Evolutionary conservation across 2,113 vertebrate species (phyloP).

Genomic region (Nannobrachium achirus): DNA sequence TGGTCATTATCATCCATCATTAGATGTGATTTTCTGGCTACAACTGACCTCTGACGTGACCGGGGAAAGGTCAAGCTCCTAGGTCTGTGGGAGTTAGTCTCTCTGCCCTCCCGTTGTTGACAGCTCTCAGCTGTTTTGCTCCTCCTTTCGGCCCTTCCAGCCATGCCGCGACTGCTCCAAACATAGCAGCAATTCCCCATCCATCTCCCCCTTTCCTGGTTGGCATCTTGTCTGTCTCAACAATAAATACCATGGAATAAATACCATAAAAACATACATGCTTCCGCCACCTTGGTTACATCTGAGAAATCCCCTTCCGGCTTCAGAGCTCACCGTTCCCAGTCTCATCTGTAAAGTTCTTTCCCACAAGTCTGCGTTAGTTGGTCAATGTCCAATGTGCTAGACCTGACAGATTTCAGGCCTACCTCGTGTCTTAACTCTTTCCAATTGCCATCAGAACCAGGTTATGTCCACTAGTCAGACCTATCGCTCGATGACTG

Average conservation of each 20-base stretch:
- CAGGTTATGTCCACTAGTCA: conserved; percentile 10
- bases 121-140: conserved; percentile 60
- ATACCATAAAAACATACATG: conserved; percentile 60
- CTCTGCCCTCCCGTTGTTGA: conserved; percentile 10
- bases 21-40: conserved; percentile 33
- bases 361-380: conserved; percentile 29
- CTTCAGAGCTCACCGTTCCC: conserved; percentile 1
- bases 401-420: conserved; percentile 14
- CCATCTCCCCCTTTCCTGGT: conserved; percentile 18
- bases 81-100: conserved; percentile 21
- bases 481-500: conserved; percentile 2
- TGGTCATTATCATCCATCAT: conserved; percentile 38
- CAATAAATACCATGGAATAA: conserved; percentile 77
- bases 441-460: conserved; percentile 4
- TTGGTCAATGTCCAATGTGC: conserved; percentile 18
- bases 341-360: conserved; percentile 28
- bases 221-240: conserved; percentile 48
- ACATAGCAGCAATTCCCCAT: conserved; percentile 22
- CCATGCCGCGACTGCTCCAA: conserved; percentile 24
- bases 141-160: conserved; percentile 16
- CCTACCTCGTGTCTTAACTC: conserved; percentile 20
- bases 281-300: conserved; percentile 21
- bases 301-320: conserved; percentile 30
- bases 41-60: conserved; percentile 25
- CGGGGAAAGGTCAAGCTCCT: conserved; percentile 20